Evolutionary conservation across 2,797 vertebrate genomes (phyloP), one percentile per base, ranked within the genome.

Genomic region (Antrozous pallidus): DNA sequence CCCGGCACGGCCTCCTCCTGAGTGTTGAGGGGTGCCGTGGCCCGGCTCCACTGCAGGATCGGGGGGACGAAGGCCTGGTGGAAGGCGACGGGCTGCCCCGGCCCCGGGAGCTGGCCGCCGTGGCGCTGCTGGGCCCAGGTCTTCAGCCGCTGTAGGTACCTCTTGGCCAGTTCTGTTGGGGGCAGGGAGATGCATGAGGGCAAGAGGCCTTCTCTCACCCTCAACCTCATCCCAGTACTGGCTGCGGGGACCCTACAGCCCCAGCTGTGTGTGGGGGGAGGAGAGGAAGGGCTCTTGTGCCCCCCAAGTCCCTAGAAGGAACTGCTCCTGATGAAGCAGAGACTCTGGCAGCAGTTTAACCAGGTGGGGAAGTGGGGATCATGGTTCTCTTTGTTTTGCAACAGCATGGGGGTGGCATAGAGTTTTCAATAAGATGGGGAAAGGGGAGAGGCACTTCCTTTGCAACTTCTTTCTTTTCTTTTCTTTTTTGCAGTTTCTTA

Each of bases 41-140:
- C 73, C 97, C 97, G 98, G 51, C 95, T 96, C 33, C 96, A 96
- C 1, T 24, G 96, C 77, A 98, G 97, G 90, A 98, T 97, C 1
- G 98, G 95, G 67, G 97, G 98, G 56, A 99, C 96, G 96, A 98
- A 99, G 54, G 98, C 96, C 26, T 98, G 98, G 24, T 97, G 98
- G 93, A 98, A 98, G 78, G 96, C 61, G 6, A 97, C 69, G 0
- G 92, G 84, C 17, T 88, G 94, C 0, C 42, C 81, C 40, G 93
- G 94, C 1, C 71, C 61, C 0, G 67, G 36, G 17, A 67, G 69
- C 78, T 4, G 49, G 18, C 63, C 88, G 8, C 97, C 75, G 2
- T 98, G 98, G 26, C 98, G 98, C 95, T 95, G 96, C 95, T 9
- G 10, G 93, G 98, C 26, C 0, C 83, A 98, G 36, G 8, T 2